These are phyloP conservation scores for Psittacus erithacus DNA, from an alignment of 2,113 vertebrate species.

Conservation along the genomic window DNA sequence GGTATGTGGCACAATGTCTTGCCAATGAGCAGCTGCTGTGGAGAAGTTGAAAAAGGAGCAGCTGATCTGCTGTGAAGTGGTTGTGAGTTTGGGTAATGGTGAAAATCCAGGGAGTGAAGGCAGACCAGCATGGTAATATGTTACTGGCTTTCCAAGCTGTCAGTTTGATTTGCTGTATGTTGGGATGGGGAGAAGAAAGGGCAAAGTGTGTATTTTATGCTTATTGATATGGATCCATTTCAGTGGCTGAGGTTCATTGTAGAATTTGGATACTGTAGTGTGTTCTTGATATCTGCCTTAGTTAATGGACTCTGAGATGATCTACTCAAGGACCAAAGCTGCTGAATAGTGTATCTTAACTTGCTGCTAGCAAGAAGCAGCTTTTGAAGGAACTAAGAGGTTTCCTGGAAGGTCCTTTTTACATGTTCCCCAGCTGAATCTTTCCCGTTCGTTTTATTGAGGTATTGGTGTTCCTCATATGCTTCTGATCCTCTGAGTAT, in stretches of 20 bases:
- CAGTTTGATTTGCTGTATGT: not conserved
- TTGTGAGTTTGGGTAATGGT: not conserved
- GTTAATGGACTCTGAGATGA: not conserved
- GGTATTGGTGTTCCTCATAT: not conserved
- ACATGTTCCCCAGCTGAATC: accelerated
- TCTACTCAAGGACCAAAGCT: not conserved
- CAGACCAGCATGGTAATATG: accelerated
- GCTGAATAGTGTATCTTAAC: not conserved
- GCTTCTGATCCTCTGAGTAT: not conserved
- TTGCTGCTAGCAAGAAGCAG: not conserved
- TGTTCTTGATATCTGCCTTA: not conserved
- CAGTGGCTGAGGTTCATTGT: not conserved
- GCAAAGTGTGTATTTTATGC: accelerated
- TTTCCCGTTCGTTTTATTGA: not conserved
- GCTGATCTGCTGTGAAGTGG: not conserved
- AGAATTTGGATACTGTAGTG: not conserved
- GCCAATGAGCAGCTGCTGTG: conserved; percentile 9
- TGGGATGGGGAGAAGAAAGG: not conserved
- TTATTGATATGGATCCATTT: not conserved
- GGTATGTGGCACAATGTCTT: not conserved
- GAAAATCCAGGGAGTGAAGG: not conserved
- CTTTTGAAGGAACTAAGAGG: not conserved
- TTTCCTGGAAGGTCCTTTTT: not conserved
- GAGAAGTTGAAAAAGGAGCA: not conserved
- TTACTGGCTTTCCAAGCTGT: not conserved